These are phyloP conservation scores for Anthopleura xanthogrammica DNA, from an alignment of 92 coral and sea anemone genomes.

Conservation along the genomic window DNA sequence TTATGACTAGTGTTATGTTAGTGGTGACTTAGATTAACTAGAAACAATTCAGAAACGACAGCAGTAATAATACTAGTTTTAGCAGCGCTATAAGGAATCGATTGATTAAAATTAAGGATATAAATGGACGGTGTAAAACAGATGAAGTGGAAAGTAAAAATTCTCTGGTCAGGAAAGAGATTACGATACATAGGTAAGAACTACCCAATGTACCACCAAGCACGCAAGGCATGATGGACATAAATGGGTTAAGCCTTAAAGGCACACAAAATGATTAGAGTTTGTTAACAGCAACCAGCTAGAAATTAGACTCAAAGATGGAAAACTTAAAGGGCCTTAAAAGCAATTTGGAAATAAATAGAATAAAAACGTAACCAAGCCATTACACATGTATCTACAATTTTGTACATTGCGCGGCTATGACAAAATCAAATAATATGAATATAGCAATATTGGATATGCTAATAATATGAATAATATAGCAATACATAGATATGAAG, in stretches of 20 bases:
- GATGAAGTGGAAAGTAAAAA: not conserved
- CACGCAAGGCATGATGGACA: conserved; percentile 6
- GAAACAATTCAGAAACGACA: not conserved
- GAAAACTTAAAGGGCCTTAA: not conserved
- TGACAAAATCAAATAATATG: not conserved
- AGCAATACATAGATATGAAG: not conserved
- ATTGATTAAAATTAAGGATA: not conserved
- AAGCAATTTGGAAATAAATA: conserved; percentile 9
- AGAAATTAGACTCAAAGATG: conserved; percentile 10
- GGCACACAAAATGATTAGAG: not conserved
- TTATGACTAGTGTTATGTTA: not conserved
- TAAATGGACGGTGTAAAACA: not conserved
- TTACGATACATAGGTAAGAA: not conserved
- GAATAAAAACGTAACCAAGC: conserved; percentile 3
- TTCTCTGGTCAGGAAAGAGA: not conserved
- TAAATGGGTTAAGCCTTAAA: not conserved
- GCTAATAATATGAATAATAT: not conserved
- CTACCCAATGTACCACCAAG: conserved; percentile 1
- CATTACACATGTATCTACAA: not conserved
- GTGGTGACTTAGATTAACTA: not conserved
- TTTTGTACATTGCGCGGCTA: not conserved
- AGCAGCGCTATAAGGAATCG: not conserved
- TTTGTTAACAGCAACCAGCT: conserved; percentile 17
- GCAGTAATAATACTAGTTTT: not conserved
- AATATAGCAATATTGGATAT: not conserved